These are phyloP conservation scores for Apogon hyalosoma DNA, from an alignment of 2,797 vertebrate genomes.

Conservation along the genomic window DNA sequence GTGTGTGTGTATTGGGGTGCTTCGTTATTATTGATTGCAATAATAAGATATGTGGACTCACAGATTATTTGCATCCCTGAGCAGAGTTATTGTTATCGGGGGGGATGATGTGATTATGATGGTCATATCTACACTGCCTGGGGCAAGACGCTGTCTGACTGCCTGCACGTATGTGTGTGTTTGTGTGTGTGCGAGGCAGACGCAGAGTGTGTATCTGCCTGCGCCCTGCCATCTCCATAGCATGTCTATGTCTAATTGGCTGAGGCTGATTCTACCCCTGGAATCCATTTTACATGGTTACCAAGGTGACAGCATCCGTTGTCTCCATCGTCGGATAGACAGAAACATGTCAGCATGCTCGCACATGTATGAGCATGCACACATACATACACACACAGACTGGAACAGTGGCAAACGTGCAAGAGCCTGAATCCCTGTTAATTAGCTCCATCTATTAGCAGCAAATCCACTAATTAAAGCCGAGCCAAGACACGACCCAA, in stretches of 20 bases:
- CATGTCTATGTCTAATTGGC: slow-evolving; percentile 80
- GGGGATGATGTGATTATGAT: slow-evolving; percentile 78
- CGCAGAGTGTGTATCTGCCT: slow-evolving; percentile 49
- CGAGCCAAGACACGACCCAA: slow-evolving; percentile 72
- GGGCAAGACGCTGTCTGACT: slow-evolving; percentile 72
- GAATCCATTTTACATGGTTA: slow-evolving; percentile 81
- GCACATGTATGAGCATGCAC: slow-evolving; percentile 14
- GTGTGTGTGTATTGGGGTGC: slow-evolving; percentile 47
- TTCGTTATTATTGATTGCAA: slow-evolving; percentile 84
- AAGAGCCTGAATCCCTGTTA: slow-evolving; percentile 75
- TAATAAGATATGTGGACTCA: slow-evolving; percentile 84
- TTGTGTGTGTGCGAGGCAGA: slow-evolving; percentile 16
- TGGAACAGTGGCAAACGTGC: slow-evolving; percentile 51
- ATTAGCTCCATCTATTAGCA: slow-evolving; percentile 83
- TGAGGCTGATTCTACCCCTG: slow-evolving; percentile 74
- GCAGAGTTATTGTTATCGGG: slow-evolving; percentile 82
- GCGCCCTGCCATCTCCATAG: slow-evolving; percentile 69
- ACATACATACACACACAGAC: slow-evolving; percentile 27
- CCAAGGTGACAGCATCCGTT: slow-evolving; percentile 81
- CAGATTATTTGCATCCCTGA: slow-evolving; percentile 86
- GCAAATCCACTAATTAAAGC: slow-evolving; percentile 81
- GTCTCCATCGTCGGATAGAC: slow-evolving; percentile 64
- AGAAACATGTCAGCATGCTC: slow-evolving; percentile 62
- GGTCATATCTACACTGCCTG: slow-evolving; percentile 77
- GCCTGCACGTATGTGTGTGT: slow-evolving; percentile 25